These are phyloP conservation scores for Riparia riparia DNA, from an alignment of 2,113 vertebrate genomes.

Conservation along the genomic window DNA sequence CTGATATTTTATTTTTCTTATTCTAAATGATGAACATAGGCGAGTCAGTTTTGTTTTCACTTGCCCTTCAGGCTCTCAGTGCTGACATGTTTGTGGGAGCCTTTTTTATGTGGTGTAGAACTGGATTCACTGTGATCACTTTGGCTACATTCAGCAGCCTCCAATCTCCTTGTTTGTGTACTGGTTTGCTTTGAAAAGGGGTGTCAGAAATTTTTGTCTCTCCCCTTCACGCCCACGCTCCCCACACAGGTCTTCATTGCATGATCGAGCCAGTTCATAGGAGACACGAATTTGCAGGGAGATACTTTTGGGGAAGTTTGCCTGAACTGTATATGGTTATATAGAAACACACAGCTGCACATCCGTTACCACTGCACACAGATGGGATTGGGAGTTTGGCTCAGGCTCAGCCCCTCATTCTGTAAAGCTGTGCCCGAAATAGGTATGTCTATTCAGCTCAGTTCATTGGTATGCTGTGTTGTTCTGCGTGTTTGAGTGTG, in stretches of 20 bases:
- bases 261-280: neutral
- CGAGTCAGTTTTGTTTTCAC: neutral
- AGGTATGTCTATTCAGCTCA: neutral
- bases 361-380: neutral
- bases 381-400: neutral
- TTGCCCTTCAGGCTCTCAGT: neutral
- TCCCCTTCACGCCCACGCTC: rapidly evolving
- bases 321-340: neutral
- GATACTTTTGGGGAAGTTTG: neutral
- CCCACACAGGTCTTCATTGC: neutral
- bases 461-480: neutral
- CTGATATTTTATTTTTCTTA: neutral
- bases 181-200: neutral
- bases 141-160: neutral
- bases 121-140: neutral
- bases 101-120: neutral
- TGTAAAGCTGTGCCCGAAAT: neutral
- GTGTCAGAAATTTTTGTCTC: neutral
- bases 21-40: neutral
- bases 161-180: neutral
- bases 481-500: neutral
- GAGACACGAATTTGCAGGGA: neutral
- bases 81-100: neutral
- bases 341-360: neutral
- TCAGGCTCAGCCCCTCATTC: neutral